Conservation (phyloP, 2,113 vertebrate species). For the Shinisaurus crocodilurus region DNA sequence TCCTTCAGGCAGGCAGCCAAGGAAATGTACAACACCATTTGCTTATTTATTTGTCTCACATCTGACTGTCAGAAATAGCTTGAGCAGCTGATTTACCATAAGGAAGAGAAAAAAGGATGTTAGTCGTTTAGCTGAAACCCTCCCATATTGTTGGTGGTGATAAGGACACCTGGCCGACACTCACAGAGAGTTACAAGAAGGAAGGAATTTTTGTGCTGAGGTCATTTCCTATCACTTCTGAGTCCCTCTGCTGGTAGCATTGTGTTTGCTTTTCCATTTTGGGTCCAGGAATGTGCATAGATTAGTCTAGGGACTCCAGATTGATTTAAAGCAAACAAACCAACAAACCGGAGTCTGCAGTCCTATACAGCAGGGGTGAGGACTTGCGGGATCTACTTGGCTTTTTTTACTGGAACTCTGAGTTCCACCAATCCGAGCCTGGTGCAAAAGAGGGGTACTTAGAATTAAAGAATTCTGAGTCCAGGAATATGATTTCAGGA, state of each 20-base stretch:
- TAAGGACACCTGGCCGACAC: constrained; percentile 63
- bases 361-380: not conserved
- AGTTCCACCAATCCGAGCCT: not conserved
- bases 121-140: constrained; percentile 50
- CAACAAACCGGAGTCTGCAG: not conserved
- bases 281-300: not conserved
- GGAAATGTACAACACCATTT: not conserved
- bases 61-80: constrained; percentile 57
- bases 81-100: constrained; percentile 61
- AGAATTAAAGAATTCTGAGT: too few species aligned
- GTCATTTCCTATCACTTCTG: constrained; percentile 64
- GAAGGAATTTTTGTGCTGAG: constrained; percentile 63
- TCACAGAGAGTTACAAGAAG: constrained; percentile 66
- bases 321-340: not conserved
- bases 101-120: constrained; percentile 47
- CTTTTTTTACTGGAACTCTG: not conserved
- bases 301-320: not conserved
- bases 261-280: constrained; percentile 51
- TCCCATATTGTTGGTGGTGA: constrained; percentile 59
- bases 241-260: constrained; percentile 50
- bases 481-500: too few species aligned
- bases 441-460: too few species aligned
- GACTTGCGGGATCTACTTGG: not conserved
- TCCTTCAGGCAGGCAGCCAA: constrained; percentile 3
- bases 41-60: constrained; percentile 52